phyloP scores from a whole-genome alignment of 2,113 vertebrate species.

The Saguinus imperator region DNA sequence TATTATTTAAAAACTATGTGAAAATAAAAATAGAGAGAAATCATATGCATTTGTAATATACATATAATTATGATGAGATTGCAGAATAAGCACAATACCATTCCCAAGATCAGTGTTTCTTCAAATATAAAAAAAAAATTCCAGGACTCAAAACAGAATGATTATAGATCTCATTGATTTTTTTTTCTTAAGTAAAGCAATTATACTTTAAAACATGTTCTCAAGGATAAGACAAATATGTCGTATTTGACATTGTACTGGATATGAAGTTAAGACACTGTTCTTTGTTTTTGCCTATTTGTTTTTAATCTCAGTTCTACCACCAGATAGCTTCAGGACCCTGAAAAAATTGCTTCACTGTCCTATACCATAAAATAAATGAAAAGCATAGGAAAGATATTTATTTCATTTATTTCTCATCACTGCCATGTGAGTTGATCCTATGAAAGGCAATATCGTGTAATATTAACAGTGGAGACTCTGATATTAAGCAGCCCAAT shows the following conservation, averaged over 20 bases:
- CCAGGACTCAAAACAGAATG: not conserved
- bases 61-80: not conserved
- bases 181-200: not conserved
- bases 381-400: not conserved
- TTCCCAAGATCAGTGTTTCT: not conserved
- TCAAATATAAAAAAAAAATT: not conserved
- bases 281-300: not conserved
- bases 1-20: not conserved
- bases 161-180: not conserved
- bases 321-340: not conserved
- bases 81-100: not conserved
- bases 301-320: not conserved
- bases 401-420: not conserved
- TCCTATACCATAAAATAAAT: not conserved
- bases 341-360: not conserved
- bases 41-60: not conserved
- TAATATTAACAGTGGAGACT: not conserved
- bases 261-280: not conserved
- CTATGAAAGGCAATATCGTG: accelerated
- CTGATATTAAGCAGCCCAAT: not conserved
- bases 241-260: not conserved
- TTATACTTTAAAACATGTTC: not conserved
- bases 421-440: not conserved
- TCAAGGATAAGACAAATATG: not conserved
- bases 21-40: not conserved